Evolutionary conservation across 1,140 invertebrate species (phyloP), one percentile per base, ranked within the genome.

Genomic region (Neodiprion virginianus): DNA sequence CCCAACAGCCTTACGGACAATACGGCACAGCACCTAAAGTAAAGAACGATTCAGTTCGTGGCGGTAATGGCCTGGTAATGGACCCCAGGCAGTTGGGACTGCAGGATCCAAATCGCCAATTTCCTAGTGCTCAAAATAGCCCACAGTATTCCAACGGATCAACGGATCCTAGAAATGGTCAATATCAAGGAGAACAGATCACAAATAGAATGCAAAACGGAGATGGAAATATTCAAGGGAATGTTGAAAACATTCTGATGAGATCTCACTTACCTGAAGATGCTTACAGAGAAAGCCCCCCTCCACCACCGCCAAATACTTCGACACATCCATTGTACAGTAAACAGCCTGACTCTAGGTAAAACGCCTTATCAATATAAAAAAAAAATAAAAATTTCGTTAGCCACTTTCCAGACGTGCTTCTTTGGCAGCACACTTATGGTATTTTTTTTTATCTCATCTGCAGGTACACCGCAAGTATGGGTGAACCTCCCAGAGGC

Each of bases 401-500:
- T 67, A 49, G 74, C 67, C 69, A 71, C 28, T 65, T 5, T 66
- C 48, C 67, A 66, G 40, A 69, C 23, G 40, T 75, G n/a, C 68
- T 69, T 77, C 66, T 72, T 17, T 17, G 68, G 68, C 28, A 5
- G n/a, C 12, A 40, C 28, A n/a, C 14, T 69, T 69, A 69, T 7
- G 48, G 14, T 72, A 21, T 7, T 48, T 76, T 53, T 74, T 68
- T 12, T 71, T 74, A 67, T 11, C 61, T 14, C 12, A 67, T 12
- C 75, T 76, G 8, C 48, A 88, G 89, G 75, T 91, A 91, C 72
- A 91, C 92, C 11, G 93, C 94, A 10, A 95, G 93, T 81, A 91
- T 92, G 76, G 90, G 93, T 77, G 95, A 95, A 87, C 92, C 93
- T 40, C 94, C 94, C 0, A 91, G 93, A 80, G 94, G 94, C 79